Percentiles rank a stretch among this genome's conserved stretches.
Conservation (phyloP, 1,140 invertebrate genomes). For the Drosophila nasuta region DNA sequence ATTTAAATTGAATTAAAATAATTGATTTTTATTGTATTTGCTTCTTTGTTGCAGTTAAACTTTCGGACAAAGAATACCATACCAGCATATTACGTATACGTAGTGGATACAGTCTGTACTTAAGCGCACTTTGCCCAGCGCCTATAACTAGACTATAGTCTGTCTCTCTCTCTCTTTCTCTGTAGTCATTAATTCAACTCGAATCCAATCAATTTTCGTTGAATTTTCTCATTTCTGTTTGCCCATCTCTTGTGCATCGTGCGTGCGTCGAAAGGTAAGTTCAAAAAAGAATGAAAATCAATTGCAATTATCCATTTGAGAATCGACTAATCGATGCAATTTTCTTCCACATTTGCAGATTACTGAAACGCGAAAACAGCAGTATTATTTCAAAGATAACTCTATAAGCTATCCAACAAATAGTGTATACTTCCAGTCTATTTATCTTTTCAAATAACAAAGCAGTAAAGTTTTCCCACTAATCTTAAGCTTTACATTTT, state of each 20-base stretch:
- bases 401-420: conserved; percentile 13
- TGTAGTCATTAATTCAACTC: conserved; percentile 13
- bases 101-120: conserved; percentile 36
- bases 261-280: conserved; percentile 11
- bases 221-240: conserved; percentile 38
- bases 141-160: conserved; percentile 65
- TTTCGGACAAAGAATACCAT: conserved; percentile 39
- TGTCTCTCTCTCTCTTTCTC: too few relatives aligned
- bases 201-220: conserved; percentile 17
- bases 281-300: neutral
- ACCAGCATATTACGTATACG: conserved; percentile 37
- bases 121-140: conserved; percentile 30
- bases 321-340: conserved; percentile 15
- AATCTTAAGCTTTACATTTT: conserved; percentile 1
- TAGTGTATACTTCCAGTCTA: conserved; percentile 20
- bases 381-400: conserved; percentile 67
- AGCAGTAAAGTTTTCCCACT: conserved; percentile 39
- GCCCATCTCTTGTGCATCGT: conserved; percentile 28
- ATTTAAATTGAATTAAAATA: conserved; percentile 82
- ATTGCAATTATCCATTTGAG: neutral
- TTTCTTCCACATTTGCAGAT: conserved; percentile 52
- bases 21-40: conserved; percentile 67
- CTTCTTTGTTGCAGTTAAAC: conserved; percentile 64
- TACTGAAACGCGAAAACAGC: conserved; percentile 46
- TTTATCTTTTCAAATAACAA: conserved; percentile 31